Evolutionary conservation across 2,113 vertebrate species (phyloP), one percentile per base, ranked within the genome.

Genomic region (Sakesphorus luctuosus): DNA sequence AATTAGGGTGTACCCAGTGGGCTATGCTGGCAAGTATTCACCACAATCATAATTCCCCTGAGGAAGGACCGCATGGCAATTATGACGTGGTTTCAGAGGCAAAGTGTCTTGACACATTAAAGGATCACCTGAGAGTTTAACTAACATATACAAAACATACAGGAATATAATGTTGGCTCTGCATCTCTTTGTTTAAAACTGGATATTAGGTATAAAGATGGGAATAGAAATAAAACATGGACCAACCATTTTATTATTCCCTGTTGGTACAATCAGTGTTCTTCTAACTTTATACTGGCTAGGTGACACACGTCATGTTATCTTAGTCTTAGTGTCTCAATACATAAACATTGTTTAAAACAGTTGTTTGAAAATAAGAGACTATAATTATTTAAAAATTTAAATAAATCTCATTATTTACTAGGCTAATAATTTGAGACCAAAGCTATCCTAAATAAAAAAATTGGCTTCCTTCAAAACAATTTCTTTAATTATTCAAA

Each of bases 401-500:
- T 58, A 81, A 81, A 69, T 46, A 78, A 73, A 74, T 26, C 14
- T 90, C 13, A 82, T 90, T 81, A 67, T 95, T 94, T 94, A 91
- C 33, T 52, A 68, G 69, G 52, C 36, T 87, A 89, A 89, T 29
- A 55, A 69, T 93, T 87, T 83, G 53, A 91, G 66, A 93, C 28
- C 53, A 93, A 73, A 71, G 53, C 40, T 23, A 80, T 53, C 81
- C 73, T 52, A 73, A 90, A 81, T 65, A 67, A 89, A 93, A 84
- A 15, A 82, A 92, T 58, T 38, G 2, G 11, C 13, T 94, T 89
- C 26, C 66, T 94, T 91, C 53, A 85, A 66, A 82, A 87, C 6
- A 75, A 52, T 65, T 78, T 76, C 19, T 83, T 92, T 76, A 95
- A 79, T 79, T 94, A 90, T 92, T 92, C 24, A 79, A 84, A 77